phyloP scores from a whole-genome alignment of 2,888 invertebrate species.

The Volucella zonaria region DNA sequence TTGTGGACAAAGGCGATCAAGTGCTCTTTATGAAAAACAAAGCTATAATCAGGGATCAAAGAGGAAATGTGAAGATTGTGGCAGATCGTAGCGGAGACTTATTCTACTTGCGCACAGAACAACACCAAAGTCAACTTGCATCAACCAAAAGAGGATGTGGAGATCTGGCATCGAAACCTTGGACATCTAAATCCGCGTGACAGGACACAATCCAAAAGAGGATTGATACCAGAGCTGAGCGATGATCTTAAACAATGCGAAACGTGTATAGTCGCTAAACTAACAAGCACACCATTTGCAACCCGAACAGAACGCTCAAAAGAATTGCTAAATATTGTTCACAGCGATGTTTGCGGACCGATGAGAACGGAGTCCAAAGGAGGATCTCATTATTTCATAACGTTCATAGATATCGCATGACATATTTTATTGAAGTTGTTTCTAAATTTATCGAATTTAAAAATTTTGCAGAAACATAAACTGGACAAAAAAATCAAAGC shows the following conservation, averaged over 20 bases:
- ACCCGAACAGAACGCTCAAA: background rate
- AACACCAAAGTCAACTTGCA: constrained; percentile 2
- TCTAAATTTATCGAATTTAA: too few relatives aligned
- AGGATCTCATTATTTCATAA: constrained; percentile 6
- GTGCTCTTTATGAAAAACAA: constrained; percentile 1
- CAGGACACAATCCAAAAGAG: constrained; percentile 27
- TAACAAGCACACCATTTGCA: background rate
- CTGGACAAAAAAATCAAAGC: too few relatives aligned
- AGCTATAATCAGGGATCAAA: background rate
- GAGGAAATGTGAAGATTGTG: background rate
- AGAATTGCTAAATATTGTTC: constrained; percentile 21
- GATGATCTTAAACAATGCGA: constrained; percentile 5
- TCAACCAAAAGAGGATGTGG: background rate
- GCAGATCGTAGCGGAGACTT: constrained; percentile 4
- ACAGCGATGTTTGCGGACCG: constrained; percentile 64
- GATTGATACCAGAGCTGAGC: constrained; percentile 22
- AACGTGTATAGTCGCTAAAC: constrained; percentile 11
- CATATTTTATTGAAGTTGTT: too few relatives aligned
- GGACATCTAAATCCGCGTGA: constrained; percentile 14
- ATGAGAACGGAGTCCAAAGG: constrained; percentile 51
- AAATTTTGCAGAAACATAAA: too few relatives aligned
- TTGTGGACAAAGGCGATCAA: constrained; percentile 62
- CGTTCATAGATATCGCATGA: constrained; percentile 2
- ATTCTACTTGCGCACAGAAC: background rate
- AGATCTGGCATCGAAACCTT: constrained; percentile 20